Evolutionary conservation across 2,113 vertebrate species (phyloP).

Genomic region (Hippolais icterina): DNA sequence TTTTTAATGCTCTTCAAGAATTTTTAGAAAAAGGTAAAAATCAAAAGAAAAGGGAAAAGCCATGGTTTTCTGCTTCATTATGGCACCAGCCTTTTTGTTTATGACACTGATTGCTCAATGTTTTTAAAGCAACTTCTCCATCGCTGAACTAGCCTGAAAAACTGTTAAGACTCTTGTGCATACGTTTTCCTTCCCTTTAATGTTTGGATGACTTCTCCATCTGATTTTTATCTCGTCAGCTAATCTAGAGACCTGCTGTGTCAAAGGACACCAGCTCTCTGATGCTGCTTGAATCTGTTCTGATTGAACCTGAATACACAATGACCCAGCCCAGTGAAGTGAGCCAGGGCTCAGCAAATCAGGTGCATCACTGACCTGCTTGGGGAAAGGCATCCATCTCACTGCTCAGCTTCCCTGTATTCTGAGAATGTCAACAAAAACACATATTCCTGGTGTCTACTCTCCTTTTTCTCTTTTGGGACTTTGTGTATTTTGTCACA

Average conservation of each 20-base stretch:
- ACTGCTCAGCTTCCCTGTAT: background rate
- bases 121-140: background rate
- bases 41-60: background rate
- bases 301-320: background rate
- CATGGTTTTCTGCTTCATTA: background rate
- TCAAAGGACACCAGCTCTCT: background rate
- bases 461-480: slow-evolving; percentile 28
- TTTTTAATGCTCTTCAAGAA: background rate
- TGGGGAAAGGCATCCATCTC: background rate
- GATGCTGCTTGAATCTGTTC: background rate
- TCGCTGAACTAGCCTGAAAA: background rate
- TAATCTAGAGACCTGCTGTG: background rate
- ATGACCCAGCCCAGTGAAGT: background rate
- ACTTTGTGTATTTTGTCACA: slow-evolving; percentile 30
- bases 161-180: background rate
- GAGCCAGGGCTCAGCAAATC: background rate
- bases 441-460: background rate
- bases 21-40: background rate
- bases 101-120: background rate
- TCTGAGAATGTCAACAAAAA: slow-evolving; percentile 27
- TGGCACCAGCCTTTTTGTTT: background rate
- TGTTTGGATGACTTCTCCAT: background rate
- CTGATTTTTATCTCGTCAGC: background rate
- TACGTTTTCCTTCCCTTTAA: background rate
- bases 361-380: background rate